Evolutionary conservation across 2,113 vertebrate genomes (phyloP).

Genomic region (Ranitomeya variabilis): DNA sequence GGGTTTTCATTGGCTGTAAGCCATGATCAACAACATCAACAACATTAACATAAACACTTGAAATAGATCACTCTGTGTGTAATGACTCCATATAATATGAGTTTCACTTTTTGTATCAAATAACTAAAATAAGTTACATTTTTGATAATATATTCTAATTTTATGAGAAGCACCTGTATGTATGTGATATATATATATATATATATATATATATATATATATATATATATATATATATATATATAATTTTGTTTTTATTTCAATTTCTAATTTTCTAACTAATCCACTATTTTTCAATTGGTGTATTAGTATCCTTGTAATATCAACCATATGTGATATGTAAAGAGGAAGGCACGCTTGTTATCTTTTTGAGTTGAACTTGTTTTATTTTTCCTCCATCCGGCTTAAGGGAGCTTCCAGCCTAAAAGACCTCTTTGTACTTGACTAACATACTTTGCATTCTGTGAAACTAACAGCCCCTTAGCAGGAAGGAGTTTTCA

Average conservation of each 20-base stretch:
- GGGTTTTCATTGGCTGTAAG: too few relatives aligned
- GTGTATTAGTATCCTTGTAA: constrained; percentile 7
- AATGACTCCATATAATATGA: too few relatives aligned
- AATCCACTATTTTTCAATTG: background rate
- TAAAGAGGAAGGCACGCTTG: constrained; percentile 19
- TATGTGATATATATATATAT: background rate
- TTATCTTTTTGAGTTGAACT: constrained; percentile 7
- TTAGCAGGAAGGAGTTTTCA: constrained; percentile 53
- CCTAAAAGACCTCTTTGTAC: constrained; percentile 54
- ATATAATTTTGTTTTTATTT: background rate
- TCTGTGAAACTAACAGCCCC: constrained; percentile 45
- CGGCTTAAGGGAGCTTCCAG: constrained; percentile 41
- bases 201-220: background rate
- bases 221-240: background rate
- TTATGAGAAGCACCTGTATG: background rate
- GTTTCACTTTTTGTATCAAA: too few relatives aligned
- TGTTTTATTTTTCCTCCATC: constrained; percentile 40
- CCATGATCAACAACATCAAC: too few relatives aligned
- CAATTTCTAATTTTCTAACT: background rate
- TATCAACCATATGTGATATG: constrained; percentile 10
- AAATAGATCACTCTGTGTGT: too few relatives aligned
- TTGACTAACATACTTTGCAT: constrained; percentile 51
- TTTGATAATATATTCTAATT: too few relatives aligned
- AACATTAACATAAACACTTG: too few relatives aligned
- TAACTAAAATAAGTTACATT: too few relatives aligned